Conservation (phyloP, 2,888 invertebrate genomes). For the Belgica antarctica region DNA sequence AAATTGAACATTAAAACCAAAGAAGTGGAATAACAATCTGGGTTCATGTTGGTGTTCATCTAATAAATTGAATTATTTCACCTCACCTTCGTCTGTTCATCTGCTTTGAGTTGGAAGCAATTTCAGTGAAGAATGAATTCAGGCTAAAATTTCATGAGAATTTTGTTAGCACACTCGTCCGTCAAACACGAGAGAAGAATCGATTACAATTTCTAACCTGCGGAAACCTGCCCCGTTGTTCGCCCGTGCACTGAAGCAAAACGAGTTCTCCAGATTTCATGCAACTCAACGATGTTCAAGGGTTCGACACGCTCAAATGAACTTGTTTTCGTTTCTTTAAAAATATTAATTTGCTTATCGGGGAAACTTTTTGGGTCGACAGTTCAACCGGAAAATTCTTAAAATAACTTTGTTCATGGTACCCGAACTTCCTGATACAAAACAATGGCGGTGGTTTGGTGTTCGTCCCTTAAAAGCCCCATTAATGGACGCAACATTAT, state of each 20-base stretch:
- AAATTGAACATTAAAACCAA: not conserved
- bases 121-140: not conserved
- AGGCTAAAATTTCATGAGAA: not conserved
- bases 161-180: too few relatives aligned
- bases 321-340: not conserved
- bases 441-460: not conserved
- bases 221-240: too few relatives aligned
- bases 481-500: too few relatives aligned
- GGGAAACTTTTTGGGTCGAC: conserved; percentile 16
- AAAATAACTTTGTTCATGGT: conserved; percentile 4
- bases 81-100: not conserved
- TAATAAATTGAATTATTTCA: conserved; percentile 21
- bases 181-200: too few relatives aligned
- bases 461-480: not conserved
- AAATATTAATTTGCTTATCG: conserved; percentile 28
- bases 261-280: not conserved
- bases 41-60: conserved; percentile 9
- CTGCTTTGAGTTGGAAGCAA: conserved; percentile 9
- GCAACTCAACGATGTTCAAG: conserved; percentile 14
- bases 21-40: not conserved
- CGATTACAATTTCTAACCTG: not conserved
- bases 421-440: not conserved
- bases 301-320: conserved; percentile 13
- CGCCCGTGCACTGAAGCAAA: too few relatives aligned
- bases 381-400: conserved; percentile 14